These are phyloP conservation scores for Drosophila pallidifrons DNA, from an alignment of 1,140 invertebrate species.

Conservation along the genomic window DNA sequence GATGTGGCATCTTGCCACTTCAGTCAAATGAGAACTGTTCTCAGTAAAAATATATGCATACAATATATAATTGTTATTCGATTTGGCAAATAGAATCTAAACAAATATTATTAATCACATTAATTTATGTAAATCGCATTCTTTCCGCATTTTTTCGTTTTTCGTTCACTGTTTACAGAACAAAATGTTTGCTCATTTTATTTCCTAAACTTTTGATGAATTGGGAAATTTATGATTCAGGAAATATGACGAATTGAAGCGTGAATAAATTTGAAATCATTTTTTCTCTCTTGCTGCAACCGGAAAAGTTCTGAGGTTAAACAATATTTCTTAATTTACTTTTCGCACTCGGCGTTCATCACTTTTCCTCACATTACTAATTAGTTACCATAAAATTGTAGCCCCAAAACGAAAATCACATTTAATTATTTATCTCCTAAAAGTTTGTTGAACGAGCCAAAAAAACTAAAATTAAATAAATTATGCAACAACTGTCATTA, in stretches of 20 bases:
- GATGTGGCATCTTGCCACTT: conserved; percentile 60
- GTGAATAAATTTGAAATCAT: background rate
- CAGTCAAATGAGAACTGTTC: background rate
- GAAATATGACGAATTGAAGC: background rate
- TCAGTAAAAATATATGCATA: conserved; percentile 8
- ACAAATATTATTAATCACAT: background rate
- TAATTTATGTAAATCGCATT: background rate
- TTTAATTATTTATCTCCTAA: conserved; percentile 72
- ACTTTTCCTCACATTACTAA: conserved; percentile 11
- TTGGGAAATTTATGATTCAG: background rate
- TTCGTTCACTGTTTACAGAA: background rate
- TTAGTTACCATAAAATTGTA: conserved; percentile 56
- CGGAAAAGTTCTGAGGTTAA: background rate
- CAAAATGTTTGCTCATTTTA: background rate
- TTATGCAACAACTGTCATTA: conserved; percentile 82
- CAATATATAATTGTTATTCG: background rate
- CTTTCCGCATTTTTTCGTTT: background rate
- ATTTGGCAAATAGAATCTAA: background rate
- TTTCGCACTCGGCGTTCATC: background rate
- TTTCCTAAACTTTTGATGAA: background rate
- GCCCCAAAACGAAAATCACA: conserved; percentile 53
- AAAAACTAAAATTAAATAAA: conserved; percentile 72
- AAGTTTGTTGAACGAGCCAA: conserved; percentile 57
- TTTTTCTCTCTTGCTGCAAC: background rate
- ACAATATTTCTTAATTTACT: background rate